These are phyloP conservation scores for Nudaria mundana DNA, from an alignment of 2,888 invertebrate species.

Conservation along the genomic window DNA sequence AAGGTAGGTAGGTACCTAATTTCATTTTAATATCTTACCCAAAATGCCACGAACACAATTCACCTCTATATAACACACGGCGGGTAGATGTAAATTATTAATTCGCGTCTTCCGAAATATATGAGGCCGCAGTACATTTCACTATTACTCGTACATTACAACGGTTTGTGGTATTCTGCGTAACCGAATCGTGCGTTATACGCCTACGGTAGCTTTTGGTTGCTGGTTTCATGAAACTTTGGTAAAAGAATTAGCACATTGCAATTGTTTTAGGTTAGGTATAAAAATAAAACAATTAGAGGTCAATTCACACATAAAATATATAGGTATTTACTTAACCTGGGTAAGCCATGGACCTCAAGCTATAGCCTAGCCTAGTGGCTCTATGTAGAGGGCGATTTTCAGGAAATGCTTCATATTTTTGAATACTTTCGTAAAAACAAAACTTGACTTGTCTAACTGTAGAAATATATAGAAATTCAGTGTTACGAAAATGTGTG, in stretches of 20 bases:
- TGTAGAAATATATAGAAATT: no score
- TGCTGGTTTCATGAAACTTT: conserved; percentile 16
- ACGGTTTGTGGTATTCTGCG: conserved; percentile 10
- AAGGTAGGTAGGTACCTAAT: not conserved
- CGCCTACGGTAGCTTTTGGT: conserved; percentile 1
- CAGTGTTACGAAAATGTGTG: no score
- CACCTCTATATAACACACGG: conserved; percentile 27
- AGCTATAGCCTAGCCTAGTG: no score
- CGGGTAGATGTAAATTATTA: conserved; percentile 25
- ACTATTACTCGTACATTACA: conserved; percentile 6
- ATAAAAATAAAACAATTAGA: no score
- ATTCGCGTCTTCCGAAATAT: conserved; percentile 25
- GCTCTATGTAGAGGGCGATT: no score
- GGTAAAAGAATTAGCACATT: not conserved
- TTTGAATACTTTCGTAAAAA: no score
- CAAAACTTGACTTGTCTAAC: no score
- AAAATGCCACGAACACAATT: conserved; percentile 17
- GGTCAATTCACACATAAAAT: no score
- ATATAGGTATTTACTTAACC: no score
- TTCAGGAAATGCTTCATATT: no score
- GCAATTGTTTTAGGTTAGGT: not conserved
- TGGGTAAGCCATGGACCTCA: no score
- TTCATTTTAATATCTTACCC: conserved; percentile 2
- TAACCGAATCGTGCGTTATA: conserved; percentile 12
- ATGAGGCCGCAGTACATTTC: conserved; percentile 14